These are phyloP conservation scores for Seriola aureovittata DNA, from an alignment of 2,113 vertebrate species.

Conservation along the genomic window DNA sequence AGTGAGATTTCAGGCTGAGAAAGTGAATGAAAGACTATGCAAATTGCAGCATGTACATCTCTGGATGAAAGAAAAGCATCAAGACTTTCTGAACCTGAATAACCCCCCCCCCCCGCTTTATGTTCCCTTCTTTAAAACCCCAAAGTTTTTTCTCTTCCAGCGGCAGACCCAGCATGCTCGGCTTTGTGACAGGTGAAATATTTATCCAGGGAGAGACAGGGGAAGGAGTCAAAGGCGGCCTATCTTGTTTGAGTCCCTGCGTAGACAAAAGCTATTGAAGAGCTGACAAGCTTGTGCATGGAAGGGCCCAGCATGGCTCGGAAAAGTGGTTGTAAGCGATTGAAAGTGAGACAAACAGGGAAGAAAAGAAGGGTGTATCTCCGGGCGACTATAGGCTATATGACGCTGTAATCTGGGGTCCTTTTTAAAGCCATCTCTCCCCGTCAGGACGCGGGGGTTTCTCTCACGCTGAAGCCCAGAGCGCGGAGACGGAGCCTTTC, in stretches of 20 bases:
- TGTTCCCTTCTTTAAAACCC: slow-evolving; percentile 15
- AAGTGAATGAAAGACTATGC: slow-evolving; percentile 53
- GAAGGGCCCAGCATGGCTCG: slow-evolving; percentile 62
- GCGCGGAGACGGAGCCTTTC: slow-evolving; percentile 69
- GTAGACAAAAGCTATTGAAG: slow-evolving; percentile 80
- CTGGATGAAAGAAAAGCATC: slow-evolving; percentile 46
- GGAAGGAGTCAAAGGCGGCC: slow-evolving; percentile 58
- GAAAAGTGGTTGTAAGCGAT: slow-evolving; percentile 60
- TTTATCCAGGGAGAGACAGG: slow-evolving; percentile 54
- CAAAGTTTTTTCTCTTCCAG: slow-evolving; percentile 34
- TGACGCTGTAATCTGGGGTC: slow-evolving; percentile 76
- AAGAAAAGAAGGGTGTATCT: slow-evolving; percentile 75
- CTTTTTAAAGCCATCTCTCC: slow-evolving; percentile 78
- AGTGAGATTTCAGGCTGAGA: slow-evolving; percentile 43
- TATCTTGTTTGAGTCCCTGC: slow-evolving; percentile 62
- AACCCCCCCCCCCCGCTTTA: slow-evolving; percentile 24
- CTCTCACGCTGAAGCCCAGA: slow-evolving; percentile 63
- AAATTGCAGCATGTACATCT: slow-evolving; percentile 62
- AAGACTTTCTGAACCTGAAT: slow-evolving; percentile 48
- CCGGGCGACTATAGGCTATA: slow-evolving; percentile 31
- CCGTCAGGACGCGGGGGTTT: slow-evolving; percentile 61
- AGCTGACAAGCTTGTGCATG: slow-evolving; percentile 73
- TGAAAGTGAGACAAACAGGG: slow-evolving; percentile 71
- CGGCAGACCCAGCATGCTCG: slow-evolving; percentile 39
- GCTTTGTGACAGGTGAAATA: slow-evolving; percentile 71